Percentiles rank a stretch among this genome's conserved stretches.
These are phyloP conservation scores for Vollenhovia emeryi DNA, from an alignment of 1,140 invertebrate genomes.

Conservation along the genomic window DNA sequence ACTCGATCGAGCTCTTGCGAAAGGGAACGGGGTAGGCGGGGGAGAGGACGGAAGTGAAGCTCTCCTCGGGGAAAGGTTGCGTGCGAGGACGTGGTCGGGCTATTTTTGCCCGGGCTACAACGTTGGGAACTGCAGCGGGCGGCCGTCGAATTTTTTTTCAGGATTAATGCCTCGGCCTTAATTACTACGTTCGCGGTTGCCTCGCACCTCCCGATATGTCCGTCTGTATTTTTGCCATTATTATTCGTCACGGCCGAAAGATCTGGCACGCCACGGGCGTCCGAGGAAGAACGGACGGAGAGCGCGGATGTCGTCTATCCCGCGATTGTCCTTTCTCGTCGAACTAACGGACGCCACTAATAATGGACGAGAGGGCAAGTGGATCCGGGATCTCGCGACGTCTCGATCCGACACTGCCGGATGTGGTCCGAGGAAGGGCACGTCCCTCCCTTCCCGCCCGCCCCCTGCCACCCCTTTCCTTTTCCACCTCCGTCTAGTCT, in stretches of 20 bases:
- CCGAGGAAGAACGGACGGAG: constrained; percentile 44
- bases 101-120: constrained; percentile 29
- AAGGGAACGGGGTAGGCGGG: constrained; percentile 40
- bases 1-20: constrained; percentile 47
- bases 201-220: constrained; percentile 19
- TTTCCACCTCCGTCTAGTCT: constrained; percentile 35
- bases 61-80: constrained; percentile 25
- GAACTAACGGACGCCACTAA: constrained; percentile 19
- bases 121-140: constrained; percentile 23
- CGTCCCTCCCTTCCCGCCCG: background rate
- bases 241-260: constrained; percentile 35
- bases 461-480: constrained; percentile 21
- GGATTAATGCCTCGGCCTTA: constrained; percentile 49
- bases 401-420: constrained; percentile 49
- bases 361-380: constrained; percentile 46
- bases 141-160: constrained; percentile 44
- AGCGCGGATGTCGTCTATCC: constrained; percentile 41
- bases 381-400: background rate
- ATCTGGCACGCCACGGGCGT: background rate
- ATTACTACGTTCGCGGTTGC: constrained; percentile 17
- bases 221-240: constrained; percentile 43
- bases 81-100: constrained; percentile 45
- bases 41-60: constrained; percentile 43
- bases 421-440: constrained; percentile 12
- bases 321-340: constrained; percentile 4